Conservation (phyloP, 1,140 invertebrate genomes). For the Drosophila willistoni region DNA sequence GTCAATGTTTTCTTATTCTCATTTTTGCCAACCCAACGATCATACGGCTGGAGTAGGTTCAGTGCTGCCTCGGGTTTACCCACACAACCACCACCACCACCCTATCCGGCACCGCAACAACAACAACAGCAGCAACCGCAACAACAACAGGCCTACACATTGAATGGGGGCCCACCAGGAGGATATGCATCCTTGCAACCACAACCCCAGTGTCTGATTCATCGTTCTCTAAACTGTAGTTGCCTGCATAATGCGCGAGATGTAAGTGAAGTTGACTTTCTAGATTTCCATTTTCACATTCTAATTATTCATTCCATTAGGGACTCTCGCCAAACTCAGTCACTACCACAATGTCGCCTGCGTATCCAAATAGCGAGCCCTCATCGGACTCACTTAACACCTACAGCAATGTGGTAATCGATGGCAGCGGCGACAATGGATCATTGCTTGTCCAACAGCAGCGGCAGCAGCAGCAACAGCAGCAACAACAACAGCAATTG, state of each 20-base stretch:
- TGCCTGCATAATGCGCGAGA: conserved; percentile 83
- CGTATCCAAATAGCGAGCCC: conserved; percentile 87
- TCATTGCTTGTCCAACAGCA: conserved; percentile 72
- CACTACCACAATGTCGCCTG: conserved; percentile 86
- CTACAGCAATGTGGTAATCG: conserved; percentile 77
- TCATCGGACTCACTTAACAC: conserved; percentile 85
- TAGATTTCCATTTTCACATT: background rate
- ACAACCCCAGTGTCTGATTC: conserved; percentile 85
- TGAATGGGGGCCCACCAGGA: conserved; percentile 62
- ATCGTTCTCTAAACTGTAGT: conserved; percentile 86
- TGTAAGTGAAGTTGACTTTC: conserved; percentile 43
- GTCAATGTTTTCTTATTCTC: conserved; percentile 62
- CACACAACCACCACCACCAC: conserved; percentile 84
- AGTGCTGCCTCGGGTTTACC: conserved; percentile 83
- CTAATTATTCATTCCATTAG: conserved; percentile 68
- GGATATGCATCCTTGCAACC: conserved; percentile 66
- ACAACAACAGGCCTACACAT: conserved; percentile 66
- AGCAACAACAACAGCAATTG: conserved; percentile 69
- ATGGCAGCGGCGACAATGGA: conserved; percentile 53
- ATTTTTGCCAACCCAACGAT: conserved; percentile 83
- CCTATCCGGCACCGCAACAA: conserved; percentile 84
- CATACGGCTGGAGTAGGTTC: conserved; percentile 83
- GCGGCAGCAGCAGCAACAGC: conserved; percentile 67
- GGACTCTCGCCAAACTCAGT: conserved; percentile 86
- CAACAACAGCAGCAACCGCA: conserved; percentile 57